A percentile compares a stretch with the other conserved stretches of the same genome.
Conservation (phyloP, 2,113 vertebrate species). For the Pogona vitticeps region DNA sequence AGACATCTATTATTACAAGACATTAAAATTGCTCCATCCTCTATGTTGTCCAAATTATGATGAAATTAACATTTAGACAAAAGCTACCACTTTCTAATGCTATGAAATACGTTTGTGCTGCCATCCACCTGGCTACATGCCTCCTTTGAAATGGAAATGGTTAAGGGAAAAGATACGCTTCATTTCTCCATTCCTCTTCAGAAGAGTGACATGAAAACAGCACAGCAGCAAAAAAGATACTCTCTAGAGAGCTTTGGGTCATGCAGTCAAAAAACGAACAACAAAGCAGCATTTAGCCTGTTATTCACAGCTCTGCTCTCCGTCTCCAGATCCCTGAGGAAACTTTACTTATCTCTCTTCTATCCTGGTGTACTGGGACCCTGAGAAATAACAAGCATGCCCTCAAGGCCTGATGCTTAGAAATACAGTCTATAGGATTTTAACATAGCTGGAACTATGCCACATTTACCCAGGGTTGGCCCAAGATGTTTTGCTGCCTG, state of each 20-base stretch:
- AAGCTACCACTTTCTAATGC: not conserved
- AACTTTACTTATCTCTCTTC: not conserved
- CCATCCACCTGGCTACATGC: too few species aligned
- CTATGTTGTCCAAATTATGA: not conserved
- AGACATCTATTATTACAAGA: not conserved
- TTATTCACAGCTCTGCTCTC: not conserved
- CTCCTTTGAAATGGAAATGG: constrained; percentile 19
- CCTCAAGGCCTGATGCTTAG: not conserved
- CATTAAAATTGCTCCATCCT: not conserved
- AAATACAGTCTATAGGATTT: not conserved
- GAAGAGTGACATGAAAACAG: not conserved
- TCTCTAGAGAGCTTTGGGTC: not conserved
- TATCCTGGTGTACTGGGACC: not conserved
- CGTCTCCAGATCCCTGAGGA: not conserved
- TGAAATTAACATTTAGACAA: not conserved
- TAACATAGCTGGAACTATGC: not conserved
- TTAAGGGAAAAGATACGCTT: not conserved
- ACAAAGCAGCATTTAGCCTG: constrained; percentile 7
- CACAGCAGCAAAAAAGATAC: not conserved
- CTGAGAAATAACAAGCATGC: not conserved
- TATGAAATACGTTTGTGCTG: not conserved
- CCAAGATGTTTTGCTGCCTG: not conserved
- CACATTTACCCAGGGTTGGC: not conserved
- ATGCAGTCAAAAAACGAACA: not conserved
- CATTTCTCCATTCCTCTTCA: not conserved